A percentile compares a stretch with the other conserved stretches of the same genome.
Conservation (phyloP, 2,113 vertebrate genomes). For the Boleophthalmus pectinirostris region DNA sequence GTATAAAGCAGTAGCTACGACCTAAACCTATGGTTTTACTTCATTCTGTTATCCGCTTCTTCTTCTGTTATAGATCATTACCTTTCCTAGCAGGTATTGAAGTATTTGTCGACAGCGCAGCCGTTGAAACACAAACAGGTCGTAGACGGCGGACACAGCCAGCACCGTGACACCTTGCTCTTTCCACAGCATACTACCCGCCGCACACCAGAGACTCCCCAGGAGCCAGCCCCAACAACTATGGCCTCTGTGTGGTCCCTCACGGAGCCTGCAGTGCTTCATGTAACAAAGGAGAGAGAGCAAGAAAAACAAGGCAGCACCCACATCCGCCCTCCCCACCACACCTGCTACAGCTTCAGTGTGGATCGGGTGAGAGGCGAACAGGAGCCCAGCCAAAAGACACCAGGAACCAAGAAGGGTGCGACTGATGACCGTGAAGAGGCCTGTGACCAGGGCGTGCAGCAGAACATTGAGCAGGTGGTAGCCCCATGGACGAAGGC, state of each 20-base stretch:
- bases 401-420: constrained; percentile 90
- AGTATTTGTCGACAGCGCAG: constrained; percentile 85
- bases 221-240: constrained; percentile 89
- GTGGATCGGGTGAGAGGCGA: constrained; percentile 93
- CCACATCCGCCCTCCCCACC: constrained; percentile 92
- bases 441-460: constrained; percentile 87
- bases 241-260: constrained; percentile 37
- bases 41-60: too few species aligned
- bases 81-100: constrained; percentile 83
- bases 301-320: constrained; percentile 90
- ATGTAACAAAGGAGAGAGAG: constrained; percentile 88
- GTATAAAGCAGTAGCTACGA: too few species aligned
- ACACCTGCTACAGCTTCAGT: constrained; percentile 93
- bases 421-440: constrained; percentile 90
- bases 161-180: constrained; percentile 96
- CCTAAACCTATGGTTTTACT: too few species aligned
- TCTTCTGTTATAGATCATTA: too few species aligned
- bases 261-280: constrained; percentile 85
- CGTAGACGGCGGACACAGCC: constrained; percentile 88
- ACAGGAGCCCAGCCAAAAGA: constrained; percentile 88
- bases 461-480: constrained; percentile 89
- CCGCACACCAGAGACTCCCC: constrained; percentile 84
- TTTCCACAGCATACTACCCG: constrained; percentile 96
- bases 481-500: constrained; percentile 91
- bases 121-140: constrained; percentile 89